Conservation (phyloP, 2,797 vertebrate genomes). For the Gymnothorax javanicus region DNA sequence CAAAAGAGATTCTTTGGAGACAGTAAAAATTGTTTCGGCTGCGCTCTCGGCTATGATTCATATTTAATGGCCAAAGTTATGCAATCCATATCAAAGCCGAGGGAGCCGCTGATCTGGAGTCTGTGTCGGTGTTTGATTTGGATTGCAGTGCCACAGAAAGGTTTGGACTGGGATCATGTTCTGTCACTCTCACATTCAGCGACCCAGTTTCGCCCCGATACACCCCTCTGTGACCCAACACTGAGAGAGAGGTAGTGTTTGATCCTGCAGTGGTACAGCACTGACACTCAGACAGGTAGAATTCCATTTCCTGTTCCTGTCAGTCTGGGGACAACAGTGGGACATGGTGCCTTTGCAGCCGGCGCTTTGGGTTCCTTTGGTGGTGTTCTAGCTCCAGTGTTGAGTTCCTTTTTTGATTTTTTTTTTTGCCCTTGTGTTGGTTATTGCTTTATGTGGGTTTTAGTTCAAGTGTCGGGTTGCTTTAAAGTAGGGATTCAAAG, state of each 20-base stretch:
- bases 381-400: neutral
- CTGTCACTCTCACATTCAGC: neutral
- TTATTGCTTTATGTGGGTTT: too few species aligned
- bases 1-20: neutral
- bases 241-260: constrained; percentile 41
- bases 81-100: neutral
- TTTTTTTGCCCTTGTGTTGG: too few species aligned
- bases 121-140: neutral
- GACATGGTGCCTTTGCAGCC: too few species aligned
- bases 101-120: neutral
- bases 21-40: neutral
- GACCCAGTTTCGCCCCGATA: constrained; percentile 30
- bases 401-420: neutral
- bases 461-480: too few species aligned
- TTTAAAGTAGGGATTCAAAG: too few species aligned
- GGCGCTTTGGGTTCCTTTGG: too few species aligned
- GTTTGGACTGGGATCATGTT: neutral
- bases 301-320: neutral
- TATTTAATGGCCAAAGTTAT: neutral
- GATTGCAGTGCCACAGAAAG: neutral
- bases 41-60: neutral
- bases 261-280: too few species aligned
- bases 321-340: neutral
- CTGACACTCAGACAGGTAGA: neutral
- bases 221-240: constrained; percentile 50